A percentile compares a stretch with the other conserved stretches of the same genome.
These are phyloP conservation scores for Anas platyrhynchos DNA, from an alignment of 2,113 vertebrate species.

Conservation along the genomic window DNA sequence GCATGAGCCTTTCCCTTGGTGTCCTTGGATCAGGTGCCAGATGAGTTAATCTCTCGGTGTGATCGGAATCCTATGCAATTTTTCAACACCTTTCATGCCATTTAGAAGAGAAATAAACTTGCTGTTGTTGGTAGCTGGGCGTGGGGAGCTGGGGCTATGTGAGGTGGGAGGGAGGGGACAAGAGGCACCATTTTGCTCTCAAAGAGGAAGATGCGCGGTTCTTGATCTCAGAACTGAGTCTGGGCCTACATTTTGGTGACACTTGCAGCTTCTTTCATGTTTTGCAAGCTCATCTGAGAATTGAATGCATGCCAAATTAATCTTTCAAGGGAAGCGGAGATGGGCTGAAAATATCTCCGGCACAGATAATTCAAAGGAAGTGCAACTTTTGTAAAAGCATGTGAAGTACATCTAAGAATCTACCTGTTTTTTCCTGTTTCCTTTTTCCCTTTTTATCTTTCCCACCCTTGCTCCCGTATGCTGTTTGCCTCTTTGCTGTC, in stretches of 20 bases:
- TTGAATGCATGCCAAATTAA: slow-evolving; percentile 18
- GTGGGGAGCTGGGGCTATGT: not conserved
- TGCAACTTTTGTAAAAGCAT: slow-evolving; percentile 9
- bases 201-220: not conserved
- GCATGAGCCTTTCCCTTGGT: not conserved
- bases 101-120: not conserved
- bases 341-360: slow-evolving; percentile 24
- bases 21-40: not conserved
- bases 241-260: not conserved
- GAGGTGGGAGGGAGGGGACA: not conserved
- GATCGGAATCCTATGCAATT: not conserved
- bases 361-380: slow-evolving; percentile 42
- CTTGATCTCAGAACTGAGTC: not conserved
- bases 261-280: slow-evolving; percentile 20
- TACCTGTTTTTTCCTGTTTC: slow-evolving; percentile 26
- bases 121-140: not conserved
- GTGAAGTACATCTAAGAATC: slow-evolving; percentile 37
- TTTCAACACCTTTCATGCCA: not conserved
- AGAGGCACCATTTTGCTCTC: not conserved
- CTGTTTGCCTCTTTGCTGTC: not conserved
- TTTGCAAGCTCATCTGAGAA: slow-evolving; percentile 30
- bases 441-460: not conserved
- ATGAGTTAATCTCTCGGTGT: not conserved
- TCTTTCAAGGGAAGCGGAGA: slow-evolving; percentile 46
- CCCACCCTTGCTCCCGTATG: not conserved